Evolutionary conservation across 1,140 invertebrate genomes (phyloP).

Genomic region (Lordiphosa mommai): DNA sequence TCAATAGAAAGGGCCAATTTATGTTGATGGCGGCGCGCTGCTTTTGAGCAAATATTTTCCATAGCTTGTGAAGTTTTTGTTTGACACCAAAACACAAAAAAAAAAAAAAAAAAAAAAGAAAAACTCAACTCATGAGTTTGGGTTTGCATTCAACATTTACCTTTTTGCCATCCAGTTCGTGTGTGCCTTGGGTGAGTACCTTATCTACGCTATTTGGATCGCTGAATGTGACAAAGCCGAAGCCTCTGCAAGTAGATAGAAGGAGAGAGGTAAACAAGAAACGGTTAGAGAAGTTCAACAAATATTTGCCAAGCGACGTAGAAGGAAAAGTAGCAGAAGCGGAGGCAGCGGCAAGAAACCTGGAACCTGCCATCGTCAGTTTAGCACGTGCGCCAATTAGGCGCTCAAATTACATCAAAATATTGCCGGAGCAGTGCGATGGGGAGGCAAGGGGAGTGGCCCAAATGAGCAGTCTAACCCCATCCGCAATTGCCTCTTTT

Average conservation of each 20-base stretch:
- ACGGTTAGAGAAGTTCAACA: constrained; percentile 45
- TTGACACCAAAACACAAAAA: constrained; percentile 15
- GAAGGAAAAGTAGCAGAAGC: background rate
- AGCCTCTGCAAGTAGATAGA: constrained; percentile 90
- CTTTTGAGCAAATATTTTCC: constrained; percentile 72
- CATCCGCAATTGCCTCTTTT: constrained; percentile 36
- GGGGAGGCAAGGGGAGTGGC: background rate
- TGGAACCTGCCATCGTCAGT: constrained; percentile 40
- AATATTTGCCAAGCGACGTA: constrained; percentile 60
- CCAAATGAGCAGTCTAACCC: constrained; percentile 11
- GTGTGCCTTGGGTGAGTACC: constrained; percentile 94
- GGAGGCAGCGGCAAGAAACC: background rate
- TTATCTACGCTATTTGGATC: constrained; percentile 96
- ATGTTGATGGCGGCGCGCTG: constrained; percentile 35
- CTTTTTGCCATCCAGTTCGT: constrained; percentile 97
- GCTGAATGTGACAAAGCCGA: constrained; percentile 97
- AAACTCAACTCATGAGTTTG: background rate
- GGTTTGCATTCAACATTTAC: constrained; percentile 81
- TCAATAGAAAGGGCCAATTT: constrained; percentile 59
- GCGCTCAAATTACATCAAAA: constrained; percentile 77
- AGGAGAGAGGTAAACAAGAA: constrained; percentile 25
- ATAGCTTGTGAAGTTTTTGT: constrained; percentile 69
- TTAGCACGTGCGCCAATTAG: constrained; percentile 74
- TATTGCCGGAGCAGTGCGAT: constrained; percentile 38
- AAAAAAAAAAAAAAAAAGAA: constrained; percentile 2